Percentiles rank a stretch among this genome's conserved stretches.
Evolutionary conservation across 2,888 invertebrate genomes (phyloP).

Genomic region (Diachrysia chrysitis): DNA sequence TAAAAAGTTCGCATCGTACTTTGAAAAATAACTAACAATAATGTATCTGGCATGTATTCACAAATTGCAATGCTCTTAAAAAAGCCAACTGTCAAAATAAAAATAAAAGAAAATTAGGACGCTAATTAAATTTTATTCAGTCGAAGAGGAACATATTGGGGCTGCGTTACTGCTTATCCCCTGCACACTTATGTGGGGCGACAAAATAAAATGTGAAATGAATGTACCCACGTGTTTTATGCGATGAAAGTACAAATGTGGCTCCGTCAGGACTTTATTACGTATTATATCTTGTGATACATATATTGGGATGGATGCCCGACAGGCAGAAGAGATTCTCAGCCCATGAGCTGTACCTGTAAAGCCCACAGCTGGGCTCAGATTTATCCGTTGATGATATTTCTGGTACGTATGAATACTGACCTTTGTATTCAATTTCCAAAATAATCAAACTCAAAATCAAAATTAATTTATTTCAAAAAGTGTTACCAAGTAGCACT

Average conservation of each 20-base stretch:
- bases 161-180: constrained; percentile 22
- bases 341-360: too few relatives aligned
- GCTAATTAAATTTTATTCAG: constrained; percentile 11
- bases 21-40: background rate
- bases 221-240: too few relatives aligned
- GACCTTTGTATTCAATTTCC: too few relatives aligned
- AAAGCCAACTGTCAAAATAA: background rate
- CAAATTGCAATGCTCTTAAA: background rate
- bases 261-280: constrained; percentile 19
- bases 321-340: too few relatives aligned
- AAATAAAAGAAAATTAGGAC: background rate
- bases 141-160: constrained; percentile 14
- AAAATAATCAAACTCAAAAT: too few relatives aligned
- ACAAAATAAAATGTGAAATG: constrained; percentile 21
- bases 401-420: too few relatives aligned
- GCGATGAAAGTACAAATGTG: constrained; percentile 25
- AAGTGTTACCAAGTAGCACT: too few relatives aligned
- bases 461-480: too few relatives aligned
- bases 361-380: too few relatives aligned
- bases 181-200: constrained; percentile 18
- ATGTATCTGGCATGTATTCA: background rate
- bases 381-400: too few relatives aligned
- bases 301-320: too few relatives aligned
- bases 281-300: too few relatives aligned
- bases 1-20: background rate